phyloP scores from a whole-genome alignment of 2,797 vertebrate genomes.

The Gambelia wislizenii region DNA sequence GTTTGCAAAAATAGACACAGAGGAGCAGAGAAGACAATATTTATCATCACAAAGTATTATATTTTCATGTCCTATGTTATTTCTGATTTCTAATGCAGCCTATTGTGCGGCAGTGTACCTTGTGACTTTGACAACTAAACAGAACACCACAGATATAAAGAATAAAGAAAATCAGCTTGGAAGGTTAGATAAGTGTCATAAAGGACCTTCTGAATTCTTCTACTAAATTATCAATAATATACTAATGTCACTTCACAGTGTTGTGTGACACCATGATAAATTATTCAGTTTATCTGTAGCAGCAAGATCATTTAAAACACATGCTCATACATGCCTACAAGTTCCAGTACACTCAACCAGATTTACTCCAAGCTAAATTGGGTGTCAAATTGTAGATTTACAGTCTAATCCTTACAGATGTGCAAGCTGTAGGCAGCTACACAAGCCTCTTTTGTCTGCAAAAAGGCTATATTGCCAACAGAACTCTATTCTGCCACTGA shows the following conservation, averaged over 20 bases:
- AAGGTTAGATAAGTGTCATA: not conserved
- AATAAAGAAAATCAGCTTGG: not conserved
- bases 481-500: no score
- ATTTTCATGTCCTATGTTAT: not conserved
- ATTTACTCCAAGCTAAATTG: no score
- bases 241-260: not conserved
- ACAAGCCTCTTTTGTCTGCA: no score
- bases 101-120: not conserved
- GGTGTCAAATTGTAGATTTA: no score
- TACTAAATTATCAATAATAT: not conserved
- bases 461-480: no score
- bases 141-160: not conserved
- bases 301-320: not conserved
- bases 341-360: no score
- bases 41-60: not conserved
- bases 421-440: no score
- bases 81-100: not conserved
- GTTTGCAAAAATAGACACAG: not conserved
- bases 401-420: no score
- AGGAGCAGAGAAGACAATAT: not conserved
- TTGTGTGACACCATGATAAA: not conserved
- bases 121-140: not conserved
- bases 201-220: not conserved
- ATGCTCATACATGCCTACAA: no score
- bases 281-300: not conserved